Percentiles rank a stretch among this genome's conserved stretches.
These are phyloP conservation scores for Trinorchestia longiramus DNA, from an alignment of 1,140 invertebrate genomes.

Conservation along the genomic window DNA sequence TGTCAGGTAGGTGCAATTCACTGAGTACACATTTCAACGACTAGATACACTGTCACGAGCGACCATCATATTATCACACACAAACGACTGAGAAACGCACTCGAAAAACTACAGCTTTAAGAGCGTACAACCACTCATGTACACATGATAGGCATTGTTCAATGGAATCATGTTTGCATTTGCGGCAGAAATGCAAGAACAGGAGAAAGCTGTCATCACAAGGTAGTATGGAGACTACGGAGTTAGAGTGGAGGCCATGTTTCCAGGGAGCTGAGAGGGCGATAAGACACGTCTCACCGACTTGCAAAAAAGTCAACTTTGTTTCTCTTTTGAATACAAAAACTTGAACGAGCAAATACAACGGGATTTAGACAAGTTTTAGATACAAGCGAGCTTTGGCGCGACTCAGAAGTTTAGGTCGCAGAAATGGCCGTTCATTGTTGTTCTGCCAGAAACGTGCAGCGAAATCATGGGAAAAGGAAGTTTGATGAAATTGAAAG, in stretches of 20 bases:
- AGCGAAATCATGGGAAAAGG: background rate
- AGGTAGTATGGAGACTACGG: background rate
- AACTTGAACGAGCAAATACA: constrained; percentile 51
- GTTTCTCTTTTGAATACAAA: constrained; percentile 51
- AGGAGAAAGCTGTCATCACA: background rate
- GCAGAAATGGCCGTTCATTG: constrained; percentile 1
- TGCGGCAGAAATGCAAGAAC: background rate
- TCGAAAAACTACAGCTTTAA: background rate
- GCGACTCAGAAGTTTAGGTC: background rate
- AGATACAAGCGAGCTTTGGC: constrained; percentile 21
- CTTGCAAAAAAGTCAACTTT: constrained; percentile 45
- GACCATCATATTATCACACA: background rate
- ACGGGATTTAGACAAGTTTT: constrained; percentile 47
- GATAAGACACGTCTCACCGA: constrained; percentile 50
- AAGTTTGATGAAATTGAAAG: background rate
- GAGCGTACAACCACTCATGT: background rate
- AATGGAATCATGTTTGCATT: background rate
- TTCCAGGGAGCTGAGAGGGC: background rate
- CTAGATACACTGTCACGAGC: background rate
- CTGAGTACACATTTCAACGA: background rate
- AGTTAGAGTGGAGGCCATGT: background rate
- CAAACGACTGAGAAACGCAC: background rate
- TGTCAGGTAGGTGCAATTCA: too few relatives aligned
- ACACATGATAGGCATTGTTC: background rate
- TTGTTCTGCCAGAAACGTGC: constrained; percentile 7